A percentile compares a stretch with the other conserved stretches of the same genome.
Conservation (phyloP, 2,797 vertebrate genomes). For the Heterohyrax brucei region DNA sequence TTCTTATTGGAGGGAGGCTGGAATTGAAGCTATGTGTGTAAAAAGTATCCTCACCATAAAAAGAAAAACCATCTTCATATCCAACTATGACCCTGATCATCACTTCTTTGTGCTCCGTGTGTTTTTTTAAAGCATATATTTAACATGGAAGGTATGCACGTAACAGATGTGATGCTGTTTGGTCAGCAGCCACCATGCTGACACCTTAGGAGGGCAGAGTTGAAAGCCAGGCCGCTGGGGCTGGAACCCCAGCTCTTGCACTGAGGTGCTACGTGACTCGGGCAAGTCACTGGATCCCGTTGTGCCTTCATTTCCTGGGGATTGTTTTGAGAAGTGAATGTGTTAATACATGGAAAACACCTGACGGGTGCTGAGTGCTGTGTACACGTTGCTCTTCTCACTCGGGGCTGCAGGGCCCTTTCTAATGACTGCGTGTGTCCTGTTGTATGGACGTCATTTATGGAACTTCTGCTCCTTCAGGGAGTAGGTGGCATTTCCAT, state of each 20-base stretch:
- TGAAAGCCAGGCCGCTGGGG: neutral
- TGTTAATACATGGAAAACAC: neutral
- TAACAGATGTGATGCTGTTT: neutral
- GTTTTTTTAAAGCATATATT: neutral
- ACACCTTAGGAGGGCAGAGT: neutral
- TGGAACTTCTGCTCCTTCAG: neutral
- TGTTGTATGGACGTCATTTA: neutral
- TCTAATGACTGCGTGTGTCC: neutral
- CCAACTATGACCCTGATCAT: neutral
- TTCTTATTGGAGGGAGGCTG: neutral
- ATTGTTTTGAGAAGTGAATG: neutral
- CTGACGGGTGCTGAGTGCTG: neutral
- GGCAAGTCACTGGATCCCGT: neutral
- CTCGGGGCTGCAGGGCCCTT: neutral
- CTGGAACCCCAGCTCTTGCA: neutral
- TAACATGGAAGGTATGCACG: neutral
- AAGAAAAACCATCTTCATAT: neutral
- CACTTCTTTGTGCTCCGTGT: neutral
- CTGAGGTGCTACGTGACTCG: neutral
- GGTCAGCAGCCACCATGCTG: neutral
- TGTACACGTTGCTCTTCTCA: neutral
- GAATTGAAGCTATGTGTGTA: neutral
- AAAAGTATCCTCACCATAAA: constrained; percentile 6
- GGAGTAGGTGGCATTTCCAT: neutral
- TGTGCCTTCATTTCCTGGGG: neutral